phyloP scores from a whole-genome alignment of 2,113 vertebrate genomes.

The Psilopsiagon aymara region DNA sequence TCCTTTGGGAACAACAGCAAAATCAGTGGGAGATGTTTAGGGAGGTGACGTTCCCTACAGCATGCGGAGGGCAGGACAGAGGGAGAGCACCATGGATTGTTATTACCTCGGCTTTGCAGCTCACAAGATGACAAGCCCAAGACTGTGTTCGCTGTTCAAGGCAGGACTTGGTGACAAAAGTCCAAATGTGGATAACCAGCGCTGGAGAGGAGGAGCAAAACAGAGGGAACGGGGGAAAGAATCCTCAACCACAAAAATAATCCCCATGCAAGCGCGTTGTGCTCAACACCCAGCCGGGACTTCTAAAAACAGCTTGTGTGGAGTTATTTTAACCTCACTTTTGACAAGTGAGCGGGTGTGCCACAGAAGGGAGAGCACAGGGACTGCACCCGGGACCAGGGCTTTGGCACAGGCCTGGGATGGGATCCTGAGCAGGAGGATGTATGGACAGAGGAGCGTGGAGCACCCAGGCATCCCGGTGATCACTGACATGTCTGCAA shows the following conservation, averaged over 20 bases:
- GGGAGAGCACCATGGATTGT: not conserved
- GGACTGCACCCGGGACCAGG: not conserved
- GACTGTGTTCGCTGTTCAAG: not conserved
- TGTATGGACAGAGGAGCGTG: not conserved
- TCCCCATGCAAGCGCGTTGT: slow-evolving; percentile 27
- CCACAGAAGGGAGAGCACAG: not conserved
- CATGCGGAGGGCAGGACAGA: fast-evolving
- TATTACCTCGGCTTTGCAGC: not conserved
- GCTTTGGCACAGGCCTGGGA: not conserved
- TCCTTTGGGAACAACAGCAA: not conserved
- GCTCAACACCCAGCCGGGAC: slow-evolving; percentile 38
- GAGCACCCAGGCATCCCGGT: not conserved
- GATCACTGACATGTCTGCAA: not conserved
- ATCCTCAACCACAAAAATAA: slow-evolving; percentile 18
- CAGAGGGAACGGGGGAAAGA: not conserved
- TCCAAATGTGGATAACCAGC: not conserved
- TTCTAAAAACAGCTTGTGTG: slow-evolving; percentile 54
- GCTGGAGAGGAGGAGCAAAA: not conserved
- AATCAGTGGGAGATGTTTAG: not conserved
- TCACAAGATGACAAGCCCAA: not conserved
- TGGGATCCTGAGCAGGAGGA: not conserved
- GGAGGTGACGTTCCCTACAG: not conserved
- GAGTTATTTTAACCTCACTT: slow-evolving; percentile 58
- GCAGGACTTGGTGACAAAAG: not conserved
- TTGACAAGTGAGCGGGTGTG: slow-evolving; percentile 29